Evolutionary conservation across 2,113 vertebrate species (phyloP), one percentile per base, ranked within the genome.

Genomic region (Pachypanchax playfairii): DNA sequence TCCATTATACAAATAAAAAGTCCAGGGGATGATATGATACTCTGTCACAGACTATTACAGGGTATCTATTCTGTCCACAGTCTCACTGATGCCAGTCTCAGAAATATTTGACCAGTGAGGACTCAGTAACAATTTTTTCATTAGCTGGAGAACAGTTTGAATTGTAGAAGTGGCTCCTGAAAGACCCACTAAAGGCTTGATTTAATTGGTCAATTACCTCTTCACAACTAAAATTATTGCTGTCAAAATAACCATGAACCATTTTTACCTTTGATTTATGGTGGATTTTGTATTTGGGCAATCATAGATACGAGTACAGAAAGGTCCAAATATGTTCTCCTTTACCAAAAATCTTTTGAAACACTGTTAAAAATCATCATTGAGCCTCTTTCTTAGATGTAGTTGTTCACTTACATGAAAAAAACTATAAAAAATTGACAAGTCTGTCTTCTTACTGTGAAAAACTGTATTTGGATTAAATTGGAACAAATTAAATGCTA

Each of bases 191-290:
- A 18, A 38, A 57, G 33, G 51, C 63, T 75, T 75, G 44, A 80
- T 57, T 64, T 71, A 50, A 57, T 75, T 31, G n/a, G 25, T 68
- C 36, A 61, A 53, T 73, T 75, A 80, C 41, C 51, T 24, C 51
- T 39, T 51, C 39, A 49, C 51, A 56, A 48, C 75, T 15, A 64
- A 35, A 75, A 77, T 69, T 56, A 68, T 77, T 44, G 20, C 25
- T 64, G 31, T 62, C 43, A 39, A 67, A 43, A 70, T 13, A 10
- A 72, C 52, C 53, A 61, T 55, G 46, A 78, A 42, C 67, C 44
- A 38, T 51, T 41, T 70, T 26, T 54, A 48, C 24, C 11, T 57
- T 65, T 15, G 13, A 38, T 55, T 65, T 65, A 79, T 56, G 2
- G 62, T 54, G 20, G 2, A 43, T 48, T 69, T 60, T 60, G 12